Evolutionary conservation across 2,888 invertebrate species (phyloP).

Genomic region (Trachelus tabidus): DNA sequence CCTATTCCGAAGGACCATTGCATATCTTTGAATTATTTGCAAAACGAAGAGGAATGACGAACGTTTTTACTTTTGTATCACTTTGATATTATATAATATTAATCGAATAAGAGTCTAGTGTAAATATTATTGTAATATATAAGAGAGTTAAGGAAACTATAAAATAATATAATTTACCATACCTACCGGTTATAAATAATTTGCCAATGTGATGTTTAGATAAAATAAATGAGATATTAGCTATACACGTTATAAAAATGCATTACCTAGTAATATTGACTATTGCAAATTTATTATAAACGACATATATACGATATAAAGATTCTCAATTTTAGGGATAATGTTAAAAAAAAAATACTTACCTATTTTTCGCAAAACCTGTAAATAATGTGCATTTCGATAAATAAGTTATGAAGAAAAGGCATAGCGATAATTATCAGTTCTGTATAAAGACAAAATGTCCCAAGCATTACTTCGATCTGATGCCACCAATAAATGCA

Average conservation of each 20-base stretch:
- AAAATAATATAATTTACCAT: constrained; percentile 34
- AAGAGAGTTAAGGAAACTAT: constrained; percentile 24
- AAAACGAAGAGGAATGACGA: constrained; percentile 15
- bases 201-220: constrained; percentile 60
- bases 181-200: constrained; percentile 36
- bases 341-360: constrained; percentile 18
- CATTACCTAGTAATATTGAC: constrained; percentile 30
- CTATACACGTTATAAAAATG: constrained; percentile 7
- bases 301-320: constrained; percentile 6
- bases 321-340: constrained; percentile 17
- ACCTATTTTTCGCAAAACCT: constrained; percentile 25
- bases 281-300: constrained; percentile 15
- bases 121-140: constrained; percentile 28
- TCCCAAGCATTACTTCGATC: neutral
- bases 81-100: constrained; percentile 18
- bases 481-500: neutral
- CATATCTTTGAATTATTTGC: constrained; percentile 20
- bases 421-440: neutral
- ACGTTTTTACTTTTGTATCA: constrained; percentile 37
- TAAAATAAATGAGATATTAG: constrained; percentile 33
- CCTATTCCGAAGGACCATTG: neutral
- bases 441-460: neutral
- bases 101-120: constrained; percentile 6
- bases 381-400: constrained; percentile 46
- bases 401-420: constrained; percentile 26